Percentiles rank a stretch among this genome's conserved stretches.
phyloP scores from a whole-genome alignment of 2,888 invertebrate genomes.

The Drepana falcataria region DNA sequence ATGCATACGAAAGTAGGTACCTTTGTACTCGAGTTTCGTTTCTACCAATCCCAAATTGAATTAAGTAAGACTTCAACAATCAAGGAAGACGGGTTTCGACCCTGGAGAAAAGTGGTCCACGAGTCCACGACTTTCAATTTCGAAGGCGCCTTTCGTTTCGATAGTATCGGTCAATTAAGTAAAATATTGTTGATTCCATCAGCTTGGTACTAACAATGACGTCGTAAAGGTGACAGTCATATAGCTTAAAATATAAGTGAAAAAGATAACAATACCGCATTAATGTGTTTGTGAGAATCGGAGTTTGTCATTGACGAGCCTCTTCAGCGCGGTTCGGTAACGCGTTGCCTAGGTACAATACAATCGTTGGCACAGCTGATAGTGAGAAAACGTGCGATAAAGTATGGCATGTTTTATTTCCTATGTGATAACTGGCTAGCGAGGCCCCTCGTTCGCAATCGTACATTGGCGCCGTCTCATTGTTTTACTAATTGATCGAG shows the following conservation, averaged over 20 bases:
- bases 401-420: constrained; percentile 63
- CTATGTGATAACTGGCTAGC: constrained; percentile 58
- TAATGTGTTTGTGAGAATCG: constrained; percentile 11
- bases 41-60: neutral
- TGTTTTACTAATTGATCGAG: constrained; percentile 9
- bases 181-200: neutral
- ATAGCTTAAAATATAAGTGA: neutral
- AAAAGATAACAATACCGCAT: constrained; percentile 3
- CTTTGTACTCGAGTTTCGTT: too few relatives aligned
- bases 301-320: constrained; percentile 25
- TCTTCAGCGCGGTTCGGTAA: constrained; percentile 14
- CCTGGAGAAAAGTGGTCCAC: constrained; percentile 40
- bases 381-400: constrained; percentile 61
- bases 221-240: neutral
- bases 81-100: constrained; percentile 33
- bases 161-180: constrained; percentile 2
- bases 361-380: constrained; percentile 44
- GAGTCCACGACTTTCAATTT: constrained; percentile 43
- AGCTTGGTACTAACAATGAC: neutral
- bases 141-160: constrained; percentile 13
- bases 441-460: constrained; percentile 34
- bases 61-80: constrained; percentile 19
- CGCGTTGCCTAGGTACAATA: constrained; percentile 2
- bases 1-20: too few relatives aligned
- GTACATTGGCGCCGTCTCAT: constrained; percentile 12